phyloP scores from a whole-genome alignment of 2,113 vertebrate species.

The Malurus cyaneus region DNA sequence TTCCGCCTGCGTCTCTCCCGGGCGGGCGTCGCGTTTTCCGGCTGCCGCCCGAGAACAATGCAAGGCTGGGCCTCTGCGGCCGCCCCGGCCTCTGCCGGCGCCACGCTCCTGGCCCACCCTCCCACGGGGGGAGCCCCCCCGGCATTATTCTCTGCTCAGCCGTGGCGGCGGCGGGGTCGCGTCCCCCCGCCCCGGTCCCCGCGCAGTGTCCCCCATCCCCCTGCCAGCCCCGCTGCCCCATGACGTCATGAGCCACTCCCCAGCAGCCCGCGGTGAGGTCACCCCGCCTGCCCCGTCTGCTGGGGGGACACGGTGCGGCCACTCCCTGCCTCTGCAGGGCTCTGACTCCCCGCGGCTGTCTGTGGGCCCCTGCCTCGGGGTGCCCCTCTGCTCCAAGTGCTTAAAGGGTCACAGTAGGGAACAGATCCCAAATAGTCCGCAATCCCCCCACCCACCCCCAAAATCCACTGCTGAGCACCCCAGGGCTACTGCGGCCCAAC shows the following conservation, averaged over 20 bases:
- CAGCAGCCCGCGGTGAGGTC: not conserved
- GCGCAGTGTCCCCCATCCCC: not conserved
- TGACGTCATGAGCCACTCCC: not conserved
- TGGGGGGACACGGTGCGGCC: not conserved
- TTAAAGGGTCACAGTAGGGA: not conserved
- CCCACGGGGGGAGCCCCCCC: not conserved
- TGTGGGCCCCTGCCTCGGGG: rapidly evolving
- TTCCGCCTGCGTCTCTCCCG: conserved; percentile 45
- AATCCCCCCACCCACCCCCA: rapidly evolving
- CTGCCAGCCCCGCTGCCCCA: not conserved
- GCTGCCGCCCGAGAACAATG: conserved; percentile 46
- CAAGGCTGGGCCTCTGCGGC: conserved; percentile 25
- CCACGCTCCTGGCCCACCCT: not conserved
- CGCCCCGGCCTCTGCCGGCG: not conserved
- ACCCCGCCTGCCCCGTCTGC: not conserved
- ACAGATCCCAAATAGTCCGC: not conserved
- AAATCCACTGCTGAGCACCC: not conserved
- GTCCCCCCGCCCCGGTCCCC: not conserved
- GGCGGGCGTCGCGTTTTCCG: conserved; percentile 44
- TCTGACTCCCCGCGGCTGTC: not conserved
- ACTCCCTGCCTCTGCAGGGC: rapidly evolving
- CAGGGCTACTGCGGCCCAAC: not conserved
- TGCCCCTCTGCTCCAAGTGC: not conserved
- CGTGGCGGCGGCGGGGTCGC: not conserved
- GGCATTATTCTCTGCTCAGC: not conserved